A percentile compares a stretch with the other conserved stretches of the same genome.
Evolutionary conservation across 2,888 invertebrate genomes (phyloP).

Genomic region (Nezara viridula): DNA sequence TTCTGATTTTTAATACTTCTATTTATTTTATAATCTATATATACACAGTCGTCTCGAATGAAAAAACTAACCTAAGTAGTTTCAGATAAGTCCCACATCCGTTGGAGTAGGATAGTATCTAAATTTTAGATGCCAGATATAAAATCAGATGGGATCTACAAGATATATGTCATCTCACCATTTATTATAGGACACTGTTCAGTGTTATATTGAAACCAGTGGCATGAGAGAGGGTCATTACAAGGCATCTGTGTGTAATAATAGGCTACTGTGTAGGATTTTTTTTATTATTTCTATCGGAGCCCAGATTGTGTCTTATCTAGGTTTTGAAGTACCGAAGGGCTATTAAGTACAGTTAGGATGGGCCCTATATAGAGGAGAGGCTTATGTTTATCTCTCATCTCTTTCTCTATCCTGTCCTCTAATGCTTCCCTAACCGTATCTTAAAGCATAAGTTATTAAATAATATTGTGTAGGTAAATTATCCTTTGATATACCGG

Average conservation of each 20-base stretch:
- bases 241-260: conserved; percentile 24
- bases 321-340: conserved; percentile 34
- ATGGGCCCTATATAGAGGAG: neutral
- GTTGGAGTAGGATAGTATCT: neutral
- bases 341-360: conserved; percentile 35
- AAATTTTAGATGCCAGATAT: neutral
- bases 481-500: neutral
- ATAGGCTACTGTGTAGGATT: conserved; percentile 40
- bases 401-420: neutral
- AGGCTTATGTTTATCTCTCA: conserved; percentile 24
- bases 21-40: no score
- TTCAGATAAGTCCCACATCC: conserved; percentile 26
- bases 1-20: neutral
- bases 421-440: neutral
- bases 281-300: neutral
- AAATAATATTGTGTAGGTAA: neutral
- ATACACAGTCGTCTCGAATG: neutral
- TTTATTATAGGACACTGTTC: conserved; percentile 22
- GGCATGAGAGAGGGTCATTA: neutral
- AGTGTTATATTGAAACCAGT: conserved; percentile 24
- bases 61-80: neutral
- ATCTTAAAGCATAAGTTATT: neutral
- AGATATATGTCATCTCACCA: conserved; percentile 14
- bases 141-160: conserved; percentile 18
- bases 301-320: conserved; percentile 19